Percentiles rank a stretch among this genome's conserved stretches.
Evolutionary conservation across 2,797 vertebrate species (phyloP).

Genomic region (Geotria australis): DNA sequence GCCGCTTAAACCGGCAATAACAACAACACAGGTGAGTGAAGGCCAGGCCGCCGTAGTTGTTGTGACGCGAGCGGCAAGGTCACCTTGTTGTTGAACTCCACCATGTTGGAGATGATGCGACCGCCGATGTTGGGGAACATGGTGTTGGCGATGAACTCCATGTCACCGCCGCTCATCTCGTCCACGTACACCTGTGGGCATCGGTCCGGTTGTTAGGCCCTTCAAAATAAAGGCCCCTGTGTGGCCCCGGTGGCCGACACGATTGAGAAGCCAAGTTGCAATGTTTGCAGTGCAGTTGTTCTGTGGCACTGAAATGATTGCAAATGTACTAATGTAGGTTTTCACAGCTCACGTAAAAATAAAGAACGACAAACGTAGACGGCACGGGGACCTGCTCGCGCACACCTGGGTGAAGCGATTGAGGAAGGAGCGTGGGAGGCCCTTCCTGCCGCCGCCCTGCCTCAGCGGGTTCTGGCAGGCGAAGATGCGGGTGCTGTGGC

Average conservation of each 20-base stretch:
- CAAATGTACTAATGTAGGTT: no score
- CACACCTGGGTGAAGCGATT: conserved; percentile 83
- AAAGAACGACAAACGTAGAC: no score
- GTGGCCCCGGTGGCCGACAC: no score
- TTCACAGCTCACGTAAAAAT: no score
- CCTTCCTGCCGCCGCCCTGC: conserved; percentile 81
- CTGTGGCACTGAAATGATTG: no score
- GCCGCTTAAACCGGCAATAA: no score
- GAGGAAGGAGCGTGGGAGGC: conserved; percentile 76
- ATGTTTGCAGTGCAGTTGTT: no score
- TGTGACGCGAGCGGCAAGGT: background rate
- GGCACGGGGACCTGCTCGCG: background rate
- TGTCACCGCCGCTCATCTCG: conserved; percentile 49
- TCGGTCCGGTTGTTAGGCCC: no score
- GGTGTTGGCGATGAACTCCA: conserved; percentile 55
- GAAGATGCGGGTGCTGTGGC: conserved; percentile 69
- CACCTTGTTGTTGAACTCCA: conserved; percentile 68
- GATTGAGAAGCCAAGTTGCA: no score
- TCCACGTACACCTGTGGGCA: conserved; percentile 54
- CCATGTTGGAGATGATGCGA: conserved; percentile 47
- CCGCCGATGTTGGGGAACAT: conserved; percentile 53
- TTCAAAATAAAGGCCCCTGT: no score
- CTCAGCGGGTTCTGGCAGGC: conserved; percentile 86
- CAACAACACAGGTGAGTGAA: no score
- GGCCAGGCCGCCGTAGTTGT: no score